Evolutionary conservation across 2,113 vertebrate genomes (phyloP).

Genomic region (Condylura cristata): DNA sequence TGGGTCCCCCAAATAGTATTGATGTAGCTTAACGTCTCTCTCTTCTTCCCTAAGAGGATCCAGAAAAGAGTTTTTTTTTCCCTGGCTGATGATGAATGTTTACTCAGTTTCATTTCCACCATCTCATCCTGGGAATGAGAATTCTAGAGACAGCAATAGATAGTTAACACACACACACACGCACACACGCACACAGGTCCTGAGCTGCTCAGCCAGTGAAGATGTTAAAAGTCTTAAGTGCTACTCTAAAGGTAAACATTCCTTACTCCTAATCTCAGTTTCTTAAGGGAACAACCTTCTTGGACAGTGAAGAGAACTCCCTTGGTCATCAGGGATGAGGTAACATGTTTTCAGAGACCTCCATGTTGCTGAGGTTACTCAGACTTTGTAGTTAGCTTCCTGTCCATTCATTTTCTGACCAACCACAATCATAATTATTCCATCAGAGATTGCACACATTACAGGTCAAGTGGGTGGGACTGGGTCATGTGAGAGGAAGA

Average conservation of each 20-base stretch:
- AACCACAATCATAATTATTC: neutral
- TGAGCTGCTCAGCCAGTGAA: neutral
- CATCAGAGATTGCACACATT: neutral
- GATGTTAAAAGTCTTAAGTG: neutral
- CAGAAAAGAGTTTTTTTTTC: neutral
- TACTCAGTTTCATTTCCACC: neutral
- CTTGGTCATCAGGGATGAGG: neutral
- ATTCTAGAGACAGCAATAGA: neutral
- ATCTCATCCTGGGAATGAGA: neutral
- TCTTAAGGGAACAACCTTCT: neutral
- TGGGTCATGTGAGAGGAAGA: neutral
- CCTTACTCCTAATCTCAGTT: neutral
- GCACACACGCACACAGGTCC: no score
- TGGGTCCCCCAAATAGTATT: neutral
- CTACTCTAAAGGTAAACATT: no score
- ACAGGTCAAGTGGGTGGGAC: neutral
- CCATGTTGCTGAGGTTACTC: neutral
- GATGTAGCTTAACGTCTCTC: neutral
- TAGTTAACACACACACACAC: no score
- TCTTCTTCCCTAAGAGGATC: neutral
- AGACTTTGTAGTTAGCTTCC: neutral
- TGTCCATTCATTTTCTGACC: constrained; percentile 1
- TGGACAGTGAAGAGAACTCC: neutral
- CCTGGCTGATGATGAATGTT: neutral
- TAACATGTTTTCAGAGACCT: neutral